A percentile compares a stretch with the other conserved stretches of the same genome.
Conservation (phyloP, 1,140 invertebrate species). For the Popillia japonica region DNA sequence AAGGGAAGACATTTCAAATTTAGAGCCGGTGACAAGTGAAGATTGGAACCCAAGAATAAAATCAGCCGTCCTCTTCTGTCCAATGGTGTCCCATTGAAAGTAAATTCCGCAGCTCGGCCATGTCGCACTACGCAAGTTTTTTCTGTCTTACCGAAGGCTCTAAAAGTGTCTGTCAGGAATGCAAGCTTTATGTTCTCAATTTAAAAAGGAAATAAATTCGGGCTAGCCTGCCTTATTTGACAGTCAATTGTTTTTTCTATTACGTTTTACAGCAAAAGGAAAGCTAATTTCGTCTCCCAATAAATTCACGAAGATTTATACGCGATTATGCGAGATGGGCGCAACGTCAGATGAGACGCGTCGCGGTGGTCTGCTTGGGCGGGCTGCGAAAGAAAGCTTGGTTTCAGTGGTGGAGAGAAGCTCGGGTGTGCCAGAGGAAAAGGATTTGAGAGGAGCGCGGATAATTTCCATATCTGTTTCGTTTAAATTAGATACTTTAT, state of each 20-base stretch:
- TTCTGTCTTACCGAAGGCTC: background rate
- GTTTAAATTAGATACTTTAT: constrained; percentile 12
- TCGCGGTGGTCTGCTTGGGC: background rate
- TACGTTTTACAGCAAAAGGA: constrained; percentile 10
- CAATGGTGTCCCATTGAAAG: background rate
- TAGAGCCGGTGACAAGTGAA: background rate
- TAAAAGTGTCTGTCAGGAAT: background rate
- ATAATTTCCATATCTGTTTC: constrained; percentile 11
- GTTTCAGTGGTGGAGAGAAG: background rate
- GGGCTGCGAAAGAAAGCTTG: too few species aligned
- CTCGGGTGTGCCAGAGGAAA: background rate
- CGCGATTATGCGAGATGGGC: constrained; percentile 3
- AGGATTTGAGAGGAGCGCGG: background rate
- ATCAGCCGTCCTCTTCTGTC: background rate
- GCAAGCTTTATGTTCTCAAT: constrained; percentile 6
- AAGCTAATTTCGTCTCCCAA: constrained; percentile 9
- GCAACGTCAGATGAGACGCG: constrained; percentile 8
- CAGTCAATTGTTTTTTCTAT: constrained; percentile 11
- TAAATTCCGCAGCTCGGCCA: background rate
- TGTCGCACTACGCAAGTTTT: background rate
- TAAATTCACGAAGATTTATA: constrained; percentile 6
- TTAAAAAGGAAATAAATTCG: constrained; percentile 11
- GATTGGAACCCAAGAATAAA: background rate
- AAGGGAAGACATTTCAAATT: background rate
- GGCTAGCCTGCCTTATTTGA: background rate